phyloP scores from a whole-genome alignment of 2,113 vertebrate species.

The Caracal caracal region DNA sequence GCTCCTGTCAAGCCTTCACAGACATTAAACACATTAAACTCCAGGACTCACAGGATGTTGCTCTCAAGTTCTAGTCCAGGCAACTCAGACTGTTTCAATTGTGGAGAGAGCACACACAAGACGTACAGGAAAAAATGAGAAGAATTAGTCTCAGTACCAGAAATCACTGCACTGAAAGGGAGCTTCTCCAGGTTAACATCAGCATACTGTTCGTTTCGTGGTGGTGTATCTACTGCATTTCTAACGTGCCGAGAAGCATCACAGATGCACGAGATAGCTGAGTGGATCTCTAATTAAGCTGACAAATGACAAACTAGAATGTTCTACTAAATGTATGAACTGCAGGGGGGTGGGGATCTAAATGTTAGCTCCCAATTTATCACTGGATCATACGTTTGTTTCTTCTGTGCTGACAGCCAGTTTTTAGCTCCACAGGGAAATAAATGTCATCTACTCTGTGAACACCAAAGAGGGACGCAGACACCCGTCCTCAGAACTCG shows the following conservation, averaged over 20 bases:
- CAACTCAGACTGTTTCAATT: background rate
- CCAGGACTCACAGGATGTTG: background rate
- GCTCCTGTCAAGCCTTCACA: background rate
- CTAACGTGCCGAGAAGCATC: background rate
- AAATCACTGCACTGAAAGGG: too few relatives aligned
- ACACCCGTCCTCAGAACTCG: background rate
- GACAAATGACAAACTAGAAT: conserved; percentile 40
- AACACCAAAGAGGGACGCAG: background rate
- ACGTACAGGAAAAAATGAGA: background rate
- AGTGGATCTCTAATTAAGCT: conserved; percentile 45
- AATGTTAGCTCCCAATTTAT: conserved; percentile 9
- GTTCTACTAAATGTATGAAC: background rate
- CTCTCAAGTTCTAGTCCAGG: background rate
- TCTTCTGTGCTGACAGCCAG: background rate
- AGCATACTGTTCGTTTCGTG: background rate
- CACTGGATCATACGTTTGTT: background rate
- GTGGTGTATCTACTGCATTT: background rate
- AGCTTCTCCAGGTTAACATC: background rate
- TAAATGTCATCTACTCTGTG: background rate
- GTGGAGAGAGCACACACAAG: background rate
- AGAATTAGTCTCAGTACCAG: background rate
- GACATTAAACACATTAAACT: background rate
- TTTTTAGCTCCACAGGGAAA: background rate
- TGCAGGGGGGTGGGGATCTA: background rate
- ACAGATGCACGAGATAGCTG: background rate